These are phyloP conservation scores for Papilio demoleus DNA, from an alignment of 2,888 invertebrate species.

Conservation along the genomic window DNA sequence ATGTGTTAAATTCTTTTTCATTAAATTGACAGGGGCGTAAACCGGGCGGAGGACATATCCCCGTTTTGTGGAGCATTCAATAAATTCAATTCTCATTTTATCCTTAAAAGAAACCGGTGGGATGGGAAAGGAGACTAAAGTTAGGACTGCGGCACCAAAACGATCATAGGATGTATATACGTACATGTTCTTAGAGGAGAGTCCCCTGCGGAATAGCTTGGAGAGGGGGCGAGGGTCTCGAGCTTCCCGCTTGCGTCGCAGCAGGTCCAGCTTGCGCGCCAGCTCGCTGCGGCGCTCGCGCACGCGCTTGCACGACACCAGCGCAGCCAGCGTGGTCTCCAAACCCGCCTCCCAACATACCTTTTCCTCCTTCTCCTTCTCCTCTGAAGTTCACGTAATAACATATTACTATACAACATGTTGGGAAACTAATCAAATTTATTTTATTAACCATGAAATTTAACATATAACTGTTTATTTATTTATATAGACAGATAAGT, in stretches of 20 bases:
- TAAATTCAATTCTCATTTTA: too few relatives aligned
- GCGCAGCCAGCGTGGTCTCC: conserved; percentile 90
- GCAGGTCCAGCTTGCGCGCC: conserved; percentile 93
- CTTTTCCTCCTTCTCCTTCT: conserved; percentile 44
- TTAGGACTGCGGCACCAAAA: too few relatives aligned
- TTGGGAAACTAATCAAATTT: neutral
- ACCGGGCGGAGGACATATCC: too few relatives aligned
- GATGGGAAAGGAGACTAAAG: too few relatives aligned
- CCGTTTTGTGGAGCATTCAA: too few relatives aligned
- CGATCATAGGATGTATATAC: too few relatives aligned
- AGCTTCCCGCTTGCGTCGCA: conserved; percentile 92
- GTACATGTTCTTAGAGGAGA: conserved; percentile 91
- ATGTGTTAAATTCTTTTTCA: too few relatives aligned
- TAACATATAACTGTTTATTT: neutral
- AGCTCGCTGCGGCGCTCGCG: conserved; percentile 92
- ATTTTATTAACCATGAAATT: neutral
- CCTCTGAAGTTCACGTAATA: too few relatives aligned
- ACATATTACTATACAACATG: too few relatives aligned
- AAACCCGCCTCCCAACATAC: conserved; percentile 79
- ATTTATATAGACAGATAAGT: too few relatives aligned
- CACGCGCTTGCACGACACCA: conserved; percentile 92
- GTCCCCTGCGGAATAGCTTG: conserved; percentile 90
- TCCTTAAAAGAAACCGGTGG: too few relatives aligned
- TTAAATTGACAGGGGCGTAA: too few relatives aligned
- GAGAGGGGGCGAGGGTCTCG: conserved; percentile 87